Conservation (phyloP, 2,888 invertebrate species). For the Epirrhoe tristata region DNA sequence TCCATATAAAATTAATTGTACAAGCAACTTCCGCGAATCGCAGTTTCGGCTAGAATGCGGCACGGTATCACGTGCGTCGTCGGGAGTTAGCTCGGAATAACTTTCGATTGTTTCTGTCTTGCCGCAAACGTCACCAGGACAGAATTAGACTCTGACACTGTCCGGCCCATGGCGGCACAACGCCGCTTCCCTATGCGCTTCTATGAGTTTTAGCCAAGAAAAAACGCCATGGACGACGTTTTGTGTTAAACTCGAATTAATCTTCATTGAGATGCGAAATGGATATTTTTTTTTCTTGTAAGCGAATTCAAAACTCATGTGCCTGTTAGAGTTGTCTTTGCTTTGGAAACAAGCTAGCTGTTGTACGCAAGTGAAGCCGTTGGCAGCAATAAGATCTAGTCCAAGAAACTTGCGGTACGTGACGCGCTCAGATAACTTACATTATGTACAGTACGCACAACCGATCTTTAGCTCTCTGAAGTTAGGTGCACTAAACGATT, state of each 20-base stretch:
- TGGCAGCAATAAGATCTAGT: too few species aligned
- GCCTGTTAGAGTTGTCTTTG: too few species aligned
- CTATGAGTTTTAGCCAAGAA: conserved; percentile 10
- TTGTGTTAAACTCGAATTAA: conserved; percentile 33
- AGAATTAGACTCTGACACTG: conserved; percentile 74
- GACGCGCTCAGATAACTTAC: background rate
- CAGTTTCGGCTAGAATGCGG: conserved; percentile 69
- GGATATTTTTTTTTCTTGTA: background rate
- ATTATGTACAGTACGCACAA: background rate
- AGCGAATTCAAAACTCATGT: background rate
- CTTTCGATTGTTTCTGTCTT: conserved; percentile 79
- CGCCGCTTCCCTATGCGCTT: conserved; percentile 40
- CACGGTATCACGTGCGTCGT: conserved; percentile 66
- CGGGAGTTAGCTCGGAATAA: conserved; percentile 76
- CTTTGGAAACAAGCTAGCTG: too few species aligned
- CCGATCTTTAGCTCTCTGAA: too few species aligned
- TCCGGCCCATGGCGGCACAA: conserved; percentile 60
- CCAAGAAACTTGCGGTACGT: background rate
- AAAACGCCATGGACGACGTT: conserved; percentile 21
- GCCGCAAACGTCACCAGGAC: conserved; percentile 71
- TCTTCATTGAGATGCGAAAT: conserved; percentile 15
- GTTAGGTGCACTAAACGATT: too few species aligned
- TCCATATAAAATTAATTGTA: conserved; percentile 32
- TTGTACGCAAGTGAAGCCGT: too few species aligned
- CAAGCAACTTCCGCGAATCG: conserved; percentile 65